Conservation (phyloP, 2,888 invertebrate species). For the Esperia sulphurella region DNA sequence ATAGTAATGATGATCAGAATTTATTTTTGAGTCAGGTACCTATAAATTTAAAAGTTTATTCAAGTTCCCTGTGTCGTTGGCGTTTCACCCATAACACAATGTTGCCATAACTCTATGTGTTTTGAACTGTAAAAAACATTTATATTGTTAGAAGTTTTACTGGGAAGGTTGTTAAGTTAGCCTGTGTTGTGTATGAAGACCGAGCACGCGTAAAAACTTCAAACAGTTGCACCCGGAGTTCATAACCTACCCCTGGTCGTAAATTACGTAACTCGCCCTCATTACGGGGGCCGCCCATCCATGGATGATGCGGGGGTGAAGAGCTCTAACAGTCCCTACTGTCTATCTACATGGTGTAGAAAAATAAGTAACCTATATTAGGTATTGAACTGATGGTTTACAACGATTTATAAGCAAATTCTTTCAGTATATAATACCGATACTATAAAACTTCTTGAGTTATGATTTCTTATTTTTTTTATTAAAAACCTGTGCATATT, state of each 20-base stretch:
- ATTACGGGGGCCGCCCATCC: conserved; percentile 66
- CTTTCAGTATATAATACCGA: no score
- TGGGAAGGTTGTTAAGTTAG: background rate
- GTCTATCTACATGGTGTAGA: conserved; percentile 21
- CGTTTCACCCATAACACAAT: no score
- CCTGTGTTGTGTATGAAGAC: conserved; percentile 18
- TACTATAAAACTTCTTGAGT: no score
- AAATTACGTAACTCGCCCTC: conserved; percentile 71
- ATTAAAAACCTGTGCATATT: no score
- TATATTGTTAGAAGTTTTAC: conserved; percentile 1
- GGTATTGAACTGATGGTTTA: no score
- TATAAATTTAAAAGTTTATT: no score
- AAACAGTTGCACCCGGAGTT: conserved; percentile 59
- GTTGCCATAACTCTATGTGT: background rate
- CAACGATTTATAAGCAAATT: no score
- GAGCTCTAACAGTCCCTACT: conserved; percentile 29
- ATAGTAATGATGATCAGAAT: no score
- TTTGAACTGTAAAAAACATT: background rate
- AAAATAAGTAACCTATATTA: no score
- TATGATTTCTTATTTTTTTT: no score
- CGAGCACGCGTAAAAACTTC: conserved; percentile 70
- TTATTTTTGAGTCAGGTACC: no score
- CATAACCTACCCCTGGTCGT: conserved; percentile 50
- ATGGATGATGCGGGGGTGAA: conserved; percentile 58
- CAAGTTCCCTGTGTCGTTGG: no score